Evolutionary conservation across 2,888 invertebrate species (phyloP).

Genomic region (Ennomos fuscantarius): DNA sequence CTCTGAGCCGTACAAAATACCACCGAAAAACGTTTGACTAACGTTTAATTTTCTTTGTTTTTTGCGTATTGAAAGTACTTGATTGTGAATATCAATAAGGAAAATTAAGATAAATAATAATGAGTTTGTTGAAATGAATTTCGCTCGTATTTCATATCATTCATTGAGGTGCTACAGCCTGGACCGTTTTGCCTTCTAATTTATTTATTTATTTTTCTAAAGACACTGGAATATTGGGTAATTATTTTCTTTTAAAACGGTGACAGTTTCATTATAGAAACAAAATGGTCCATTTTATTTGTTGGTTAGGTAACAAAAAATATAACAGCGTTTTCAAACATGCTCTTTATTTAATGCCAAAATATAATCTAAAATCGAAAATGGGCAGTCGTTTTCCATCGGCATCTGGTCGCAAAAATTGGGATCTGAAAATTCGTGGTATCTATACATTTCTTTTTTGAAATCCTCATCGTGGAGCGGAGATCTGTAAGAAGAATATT

Average conservation of each 20-base stretch:
- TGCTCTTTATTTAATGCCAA: slow-evolving; percentile 58
- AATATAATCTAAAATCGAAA: slow-evolving; percentile 65
- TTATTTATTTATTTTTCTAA: too few species aligned
- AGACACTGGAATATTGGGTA: too few species aligned
- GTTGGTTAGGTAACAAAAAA: not conserved
- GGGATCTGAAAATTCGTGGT: slow-evolving; percentile 60
- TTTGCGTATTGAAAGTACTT: too few species aligned
- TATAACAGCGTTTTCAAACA: not conserved
- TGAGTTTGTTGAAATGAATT: too few species aligned
- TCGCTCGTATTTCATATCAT: too few species aligned
- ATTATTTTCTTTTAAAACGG: too few species aligned
- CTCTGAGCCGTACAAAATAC: slow-evolving; percentile 16
- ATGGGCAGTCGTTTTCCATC: slow-evolving; percentile 68
- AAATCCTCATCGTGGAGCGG: slow-evolving; percentile 68
- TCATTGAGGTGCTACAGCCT: too few species aligned
- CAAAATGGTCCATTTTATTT: too few species aligned
- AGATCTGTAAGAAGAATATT: slow-evolving; percentile 55
- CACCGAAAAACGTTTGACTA: slow-evolving; percentile 18
- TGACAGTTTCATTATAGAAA: too few species aligned
- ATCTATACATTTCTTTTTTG: slow-evolving; percentile 60
- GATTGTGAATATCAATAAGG: too few species aligned
- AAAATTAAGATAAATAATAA: too few species aligned
- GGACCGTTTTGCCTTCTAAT: too few species aligned
- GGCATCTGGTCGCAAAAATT: slow-evolving; percentile 59
- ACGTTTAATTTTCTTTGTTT: slow-evolving; percentile 10